These are phyloP conservation scores for Dryocosmus kuriphilus DNA, from an alignment of 2,888 invertebrate species.

Conservation along the genomic window DNA sequence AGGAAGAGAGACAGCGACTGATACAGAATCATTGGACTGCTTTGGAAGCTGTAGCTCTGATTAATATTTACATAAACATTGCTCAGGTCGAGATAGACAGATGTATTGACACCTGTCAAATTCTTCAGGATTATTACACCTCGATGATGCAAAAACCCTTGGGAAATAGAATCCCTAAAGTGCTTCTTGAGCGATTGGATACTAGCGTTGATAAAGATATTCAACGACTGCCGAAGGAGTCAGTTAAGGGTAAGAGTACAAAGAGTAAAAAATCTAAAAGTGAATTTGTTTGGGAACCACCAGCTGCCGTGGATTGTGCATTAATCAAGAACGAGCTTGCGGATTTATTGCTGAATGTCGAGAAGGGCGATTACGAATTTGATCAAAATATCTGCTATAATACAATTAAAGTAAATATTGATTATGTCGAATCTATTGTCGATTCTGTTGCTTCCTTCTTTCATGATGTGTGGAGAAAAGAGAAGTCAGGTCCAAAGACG, in stretches of 20 bases:
- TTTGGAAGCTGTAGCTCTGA: constrained; percentile 79
- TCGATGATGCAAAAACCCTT: constrained; percentile 19
- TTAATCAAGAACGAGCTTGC: constrained; percentile 52
- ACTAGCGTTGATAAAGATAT: background rate
- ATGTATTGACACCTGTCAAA: constrained; percentile 76
- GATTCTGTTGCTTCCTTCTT: constrained; percentile 43
- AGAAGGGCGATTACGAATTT: constrained; percentile 34
- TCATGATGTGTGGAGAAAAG: background rate
- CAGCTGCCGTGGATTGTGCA: constrained; percentile 44
- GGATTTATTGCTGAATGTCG: constrained; percentile 41
- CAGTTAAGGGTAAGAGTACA: background rate
- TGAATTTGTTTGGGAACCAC: constrained; percentile 39
- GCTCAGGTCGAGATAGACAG: constrained; percentile 83
- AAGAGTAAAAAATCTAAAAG: constrained; percentile 40
- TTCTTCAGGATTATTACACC: constrained; percentile 78
- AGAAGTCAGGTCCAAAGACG: background rate
- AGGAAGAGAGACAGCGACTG: constrained; percentile 79
- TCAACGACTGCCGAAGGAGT: background rate
- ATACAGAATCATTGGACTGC: constrained; percentile 81
- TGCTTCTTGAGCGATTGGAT: background rate
- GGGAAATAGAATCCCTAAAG: background rate
- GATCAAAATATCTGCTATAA: constrained; percentile 47
- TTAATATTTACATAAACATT: constrained; percentile 80
- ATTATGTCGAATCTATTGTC: constrained; percentile 48
- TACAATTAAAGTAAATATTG: constrained; percentile 54